Evolutionary conservation across 53 echinoderm and acorn worm species (phyloP).

Genomic region (Paracentrotus lividus): DNA sequence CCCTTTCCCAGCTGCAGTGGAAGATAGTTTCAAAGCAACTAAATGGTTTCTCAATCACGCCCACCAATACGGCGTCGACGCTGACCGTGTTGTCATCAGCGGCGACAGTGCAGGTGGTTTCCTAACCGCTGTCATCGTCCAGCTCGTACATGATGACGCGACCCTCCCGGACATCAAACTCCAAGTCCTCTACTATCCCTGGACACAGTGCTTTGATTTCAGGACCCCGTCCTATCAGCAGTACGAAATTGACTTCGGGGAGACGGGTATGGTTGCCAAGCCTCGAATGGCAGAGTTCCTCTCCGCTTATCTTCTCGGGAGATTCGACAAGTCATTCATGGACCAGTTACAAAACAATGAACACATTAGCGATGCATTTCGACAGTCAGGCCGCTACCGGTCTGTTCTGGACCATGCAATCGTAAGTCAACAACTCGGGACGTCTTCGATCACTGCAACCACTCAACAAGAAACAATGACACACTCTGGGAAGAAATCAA

Average conservation of each 20-base stretch:
- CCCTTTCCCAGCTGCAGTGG: constrained; percentile 76
- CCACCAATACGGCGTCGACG: constrained; percentile 70
- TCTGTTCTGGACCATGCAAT: neutral
- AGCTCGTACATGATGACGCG: constrained; percentile 73
- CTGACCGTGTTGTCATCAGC: constrained; percentile 72
- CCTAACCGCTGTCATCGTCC: constrained; percentile 75
- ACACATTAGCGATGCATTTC: constrained; percentile 74
- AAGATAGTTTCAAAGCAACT: constrained; percentile 79
- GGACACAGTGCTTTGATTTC: constrained; percentile 79
- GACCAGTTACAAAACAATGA: constrained; percentile 60
- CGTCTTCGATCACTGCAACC: too few relatives aligned
- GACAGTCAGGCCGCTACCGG: too few relatives aligned
- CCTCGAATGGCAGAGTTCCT: constrained; percentile 55
- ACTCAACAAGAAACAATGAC: constrained; percentile 16
- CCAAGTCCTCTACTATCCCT: constrained; percentile 84
- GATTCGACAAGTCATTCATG: constrained; percentile 55
- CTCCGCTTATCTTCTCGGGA: constrained; percentile 53
- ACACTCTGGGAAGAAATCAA: constrained; percentile 71
- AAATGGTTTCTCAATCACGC: constrained; percentile 81
- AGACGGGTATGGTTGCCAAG: constrained; percentile 48
- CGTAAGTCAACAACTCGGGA: too few relatives aligned
- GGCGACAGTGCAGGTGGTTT: constrained; percentile 93
- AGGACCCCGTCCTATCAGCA: constrained; percentile 78
- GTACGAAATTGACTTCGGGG: constrained; percentile 63
- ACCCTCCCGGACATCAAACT: constrained; percentile 75